A percentile compares a stretch with the other conserved stretches of the same genome.
These are phyloP conservation scores for Pilophorus perplexus DNA, from an alignment of 2,888 invertebrate species.

Conservation along the genomic window DNA sequence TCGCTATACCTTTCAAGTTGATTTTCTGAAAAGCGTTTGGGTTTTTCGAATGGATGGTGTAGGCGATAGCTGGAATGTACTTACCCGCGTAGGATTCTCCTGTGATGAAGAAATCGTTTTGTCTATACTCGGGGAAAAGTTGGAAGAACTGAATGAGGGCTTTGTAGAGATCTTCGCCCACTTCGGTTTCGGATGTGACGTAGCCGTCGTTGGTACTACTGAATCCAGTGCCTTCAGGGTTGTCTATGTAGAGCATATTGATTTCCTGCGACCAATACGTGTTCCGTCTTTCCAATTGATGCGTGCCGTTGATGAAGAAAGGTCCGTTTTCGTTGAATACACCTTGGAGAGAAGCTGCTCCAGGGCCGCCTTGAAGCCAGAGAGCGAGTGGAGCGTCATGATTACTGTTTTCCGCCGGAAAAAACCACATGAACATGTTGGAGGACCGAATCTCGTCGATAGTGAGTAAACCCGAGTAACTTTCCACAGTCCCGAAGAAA, in stretches of 20 bases:
- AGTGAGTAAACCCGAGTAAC: constrained; percentile 64
- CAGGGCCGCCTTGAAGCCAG: constrained; percentile 86
- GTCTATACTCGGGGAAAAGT: constrained; percentile 71
- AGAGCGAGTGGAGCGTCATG: constrained; percentile 63
- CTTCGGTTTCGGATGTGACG: constrained; percentile 72
- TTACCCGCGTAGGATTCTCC: constrained; percentile 88
- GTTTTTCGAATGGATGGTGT: constrained; percentile 68
- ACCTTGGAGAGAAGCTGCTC: constrained; percentile 74
- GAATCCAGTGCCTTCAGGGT: constrained; percentile 88
- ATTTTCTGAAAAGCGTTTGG: constrained; percentile 61
- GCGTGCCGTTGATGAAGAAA: constrained; percentile 51
- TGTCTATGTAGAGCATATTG: constrained; percentile 84
- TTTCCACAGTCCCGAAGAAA: constrained; percentile 49
- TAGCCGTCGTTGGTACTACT: constrained; percentile 81
- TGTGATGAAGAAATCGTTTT: constrained; percentile 76
- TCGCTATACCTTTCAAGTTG: constrained; percentile 68
- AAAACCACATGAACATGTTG: constrained; percentile 58
- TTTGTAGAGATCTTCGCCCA: constrained; percentile 74
- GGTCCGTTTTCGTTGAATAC: constrained; percentile 85
- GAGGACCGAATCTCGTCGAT: constrained; percentile 58
- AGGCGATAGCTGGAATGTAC: constrained; percentile 72
- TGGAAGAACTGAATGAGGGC: constrained; percentile 77
- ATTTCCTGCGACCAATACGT: constrained; percentile 80
- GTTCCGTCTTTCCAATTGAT: constrained; percentile 61
- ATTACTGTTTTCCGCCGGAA: constrained; percentile 55